Evolutionary conservation across 2,113 vertebrate genomes (phyloP), one percentile per base, ranked within the genome.

Genomic region (Tichodroma muraria): DNA sequence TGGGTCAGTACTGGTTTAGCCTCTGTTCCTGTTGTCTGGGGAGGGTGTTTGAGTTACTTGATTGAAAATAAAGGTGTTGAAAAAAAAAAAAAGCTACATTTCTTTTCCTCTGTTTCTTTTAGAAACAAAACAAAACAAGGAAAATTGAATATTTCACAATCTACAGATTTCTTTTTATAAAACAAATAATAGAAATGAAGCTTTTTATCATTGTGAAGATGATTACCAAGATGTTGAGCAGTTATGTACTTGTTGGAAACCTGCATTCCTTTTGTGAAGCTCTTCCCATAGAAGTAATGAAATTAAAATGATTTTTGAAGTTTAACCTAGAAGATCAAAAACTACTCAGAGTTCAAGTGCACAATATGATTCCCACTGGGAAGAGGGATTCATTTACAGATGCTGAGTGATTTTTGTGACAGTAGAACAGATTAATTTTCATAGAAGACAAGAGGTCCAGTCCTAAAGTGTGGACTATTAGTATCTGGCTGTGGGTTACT

Each of bases 11-110:
- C 83, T 86, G 83, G 93, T 96, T 92, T 93, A 94, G 83, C 61
- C 73, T 71, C 93, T 87, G 60, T 61, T 95, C 94, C 95, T 95
- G 80, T 78, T 92, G 94, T 83, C 82, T 95, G 84, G 33, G 80
- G 85, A 93, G 96, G 89, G 95, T 88, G 95, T 97, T 97, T 97
- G 95, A 97, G 96, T 94, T 91, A 96, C 95, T 90, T 95, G 87
- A 96, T 90, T 91, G 97, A 96, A 97, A 95, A 95, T 28, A 89
- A 86, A 90, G 30, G 38, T 45, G 71, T 38, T 16, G 0, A 4
- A 54, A 92, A 93, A 52, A 90, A 11, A 40, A 40, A 10, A 25
- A 37, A 1, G 9, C 40, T 94, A 45, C 31, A 65, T 82, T 72
- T 89, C 75, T 56, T 79, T 95, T 95, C 75, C 87, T 95, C 91